A percentile compares a stretch with the other conserved stretches of the same genome.
Conservation (phyloP, 2,888 invertebrate species). For the Dynastes tityus region DNA sequence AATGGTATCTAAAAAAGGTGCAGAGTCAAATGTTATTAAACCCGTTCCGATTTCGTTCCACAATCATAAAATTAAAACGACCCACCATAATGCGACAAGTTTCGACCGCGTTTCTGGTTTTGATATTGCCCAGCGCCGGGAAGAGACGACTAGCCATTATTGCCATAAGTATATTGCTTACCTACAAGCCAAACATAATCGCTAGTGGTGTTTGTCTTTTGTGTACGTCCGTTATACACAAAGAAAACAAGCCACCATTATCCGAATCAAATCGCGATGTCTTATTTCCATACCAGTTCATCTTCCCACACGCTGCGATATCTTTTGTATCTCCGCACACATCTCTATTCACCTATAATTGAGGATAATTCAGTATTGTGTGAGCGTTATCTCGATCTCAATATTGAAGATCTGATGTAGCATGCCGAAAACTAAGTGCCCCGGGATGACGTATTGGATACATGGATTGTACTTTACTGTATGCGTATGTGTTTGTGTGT, state of each 20-base stretch:
- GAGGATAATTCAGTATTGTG: slow-evolving; percentile 65
- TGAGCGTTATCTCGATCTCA: slow-evolving; percentile 53
- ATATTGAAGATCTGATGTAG: slow-evolving; percentile 48
- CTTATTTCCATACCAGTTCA: slow-evolving; percentile 59
- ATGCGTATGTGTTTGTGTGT: background rate
- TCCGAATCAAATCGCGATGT: slow-evolving; percentile 56
- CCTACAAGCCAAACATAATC: slow-evolving; percentile 37
- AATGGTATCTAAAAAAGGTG: slow-evolving; percentile 19
- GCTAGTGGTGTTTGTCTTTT: slow-evolving; percentile 49
- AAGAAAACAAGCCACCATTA: slow-evolving; percentile 52
- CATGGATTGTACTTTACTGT: background rate
- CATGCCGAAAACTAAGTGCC: slow-evolving; percentile 47
- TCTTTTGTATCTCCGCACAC: slow-evolving; percentile 60
- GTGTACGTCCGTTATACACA: slow-evolving; percentile 39
- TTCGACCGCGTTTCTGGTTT: slow-evolving; percentile 39
- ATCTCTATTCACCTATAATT: slow-evolving; percentile 66
- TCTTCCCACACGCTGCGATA: slow-evolving; percentile 63
- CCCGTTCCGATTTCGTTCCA: slow-evolving; percentile 32
- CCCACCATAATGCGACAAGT: slow-evolving; percentile 31
- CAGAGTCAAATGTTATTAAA: slow-evolving; percentile 32
- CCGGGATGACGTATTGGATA: slow-evolving; percentile 42
- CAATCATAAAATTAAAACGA: slow-evolving; percentile 39
- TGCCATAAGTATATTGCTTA: slow-evolving; percentile 33
- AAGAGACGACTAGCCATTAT: slow-evolving; percentile 24
- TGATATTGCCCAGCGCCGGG: slow-evolving; percentile 19